Evolutionary conservation across 1,140 invertebrate genomes (phyloP), one percentile per base, ranked within the genome.

Genomic region (Nephila pilipes): DNA sequence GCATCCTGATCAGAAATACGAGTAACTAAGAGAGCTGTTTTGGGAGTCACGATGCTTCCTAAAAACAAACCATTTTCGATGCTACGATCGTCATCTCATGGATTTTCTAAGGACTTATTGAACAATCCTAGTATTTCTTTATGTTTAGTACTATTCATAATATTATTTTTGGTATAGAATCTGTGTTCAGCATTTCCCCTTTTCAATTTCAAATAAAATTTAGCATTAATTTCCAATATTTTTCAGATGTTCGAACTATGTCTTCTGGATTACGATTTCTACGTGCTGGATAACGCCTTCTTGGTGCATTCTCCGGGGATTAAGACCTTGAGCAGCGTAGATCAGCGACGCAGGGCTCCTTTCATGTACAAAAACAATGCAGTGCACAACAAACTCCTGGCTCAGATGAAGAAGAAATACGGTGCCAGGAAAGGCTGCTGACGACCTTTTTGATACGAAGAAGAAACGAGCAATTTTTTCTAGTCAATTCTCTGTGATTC

Each of bases 201-300:
- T n/a, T n/a, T n/a, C n/a, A n/a, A n/a, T 46, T 46, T 46, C 6
- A 10, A 10, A 10, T 10, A 46, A 46, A 10, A 46, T 10, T 46
- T 46, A 10, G 2, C 46, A 2, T 46, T 46, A 46, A 46, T 46
- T 46, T 1, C 46, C 46, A 10, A 46, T 92, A 87, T 55, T 88
- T 93, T 96, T 95, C 94, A 98, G 97, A 98, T 98, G 97, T 96
- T 97, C 94, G 97, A 98, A 95, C 97, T 98, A 96, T 98, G 97
- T 95, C 96, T 98, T 85, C 95, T 97, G 95, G 96, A 97, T 93
- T 98, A 98, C 95, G 96, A 97, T 58, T 96, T 98, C 95, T 96
- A 97, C n/a, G 96, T 98, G 29, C 95, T 98, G 55, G 97, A 98
- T 93, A 97, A 97, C 54, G 97, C 97, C 1, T 98, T 97, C 95